Evolutionary conservation across 2,888 invertebrate genomes (phyloP), one percentile per base, ranked within the genome.

Genomic region (Agrochola circellaris): DNA sequence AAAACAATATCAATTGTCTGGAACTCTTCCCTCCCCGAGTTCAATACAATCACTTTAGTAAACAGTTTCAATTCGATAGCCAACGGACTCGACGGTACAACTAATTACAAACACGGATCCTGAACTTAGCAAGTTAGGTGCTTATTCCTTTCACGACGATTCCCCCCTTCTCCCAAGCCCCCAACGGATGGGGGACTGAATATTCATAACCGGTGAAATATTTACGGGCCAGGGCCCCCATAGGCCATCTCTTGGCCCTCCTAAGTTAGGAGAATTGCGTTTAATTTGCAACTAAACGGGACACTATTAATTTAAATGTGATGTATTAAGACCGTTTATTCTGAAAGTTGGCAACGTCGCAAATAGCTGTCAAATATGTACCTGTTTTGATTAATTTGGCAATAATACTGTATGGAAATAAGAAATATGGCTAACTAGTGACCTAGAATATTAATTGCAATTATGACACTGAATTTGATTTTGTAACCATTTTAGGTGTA

Each of bases 241-340:
- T 81, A 82, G 84, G 79, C 87, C 78, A 80, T 75, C 85, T 79
- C 79, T 75, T 81, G 75, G 77, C 81, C 75, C 78, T 84, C 83
- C 87, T 73, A 87, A 90, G 87, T 89, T 89, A 79, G 77, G 81
- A 82, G 84, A 92, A 92, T 92, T 91, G 89, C 89, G 85, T 89
- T 88, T 79, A 88, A 90, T 88, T 91, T 81, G 85, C 81, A 88
- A 88, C 88, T 89, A 91, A 90, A 90, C 88, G 89, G 88, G 86
- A 89, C 88, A 86, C 89, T 87, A 90, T 91, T 89, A 89, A 88
- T 88, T 88, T 89, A 89, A 89, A 89, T 87, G 82, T 75, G 70
- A 82, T 88, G 85, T 88, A 88, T 85, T 79, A n/a, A n/a, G n/a
- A n/a, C n/a, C n/a, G n/a, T n/a, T n/a, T n/a, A n/a, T n/a, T n/a